These are phyloP conservation scores for Patella caerulea DNA, from an alignment of 2,888 invertebrate genomes.

Conservation along the genomic window DNA sequence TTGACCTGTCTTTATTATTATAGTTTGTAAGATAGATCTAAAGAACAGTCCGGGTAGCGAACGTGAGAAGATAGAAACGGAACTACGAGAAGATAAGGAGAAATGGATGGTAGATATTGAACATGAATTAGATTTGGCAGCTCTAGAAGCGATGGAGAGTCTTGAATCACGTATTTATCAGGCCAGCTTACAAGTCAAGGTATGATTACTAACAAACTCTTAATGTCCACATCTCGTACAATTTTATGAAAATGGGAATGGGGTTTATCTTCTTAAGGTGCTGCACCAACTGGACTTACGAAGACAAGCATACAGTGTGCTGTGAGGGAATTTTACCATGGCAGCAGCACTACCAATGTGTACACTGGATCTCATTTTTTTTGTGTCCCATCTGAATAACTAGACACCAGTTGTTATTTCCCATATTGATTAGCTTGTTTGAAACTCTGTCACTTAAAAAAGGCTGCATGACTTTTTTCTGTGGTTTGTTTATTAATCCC, in stretches of 20 bases:
- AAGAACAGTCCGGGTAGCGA: conserved; percentile 30
- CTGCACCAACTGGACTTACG: no score
- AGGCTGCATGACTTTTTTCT: no score
- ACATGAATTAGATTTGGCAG: conserved; percentile 84
- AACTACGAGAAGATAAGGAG: conserved; percentile 58
- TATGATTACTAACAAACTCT: conserved; percentile 28
- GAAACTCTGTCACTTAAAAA: background rate
- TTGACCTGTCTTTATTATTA: background rate
- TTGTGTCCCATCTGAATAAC: no score
- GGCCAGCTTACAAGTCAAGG: conserved; percentile 70
- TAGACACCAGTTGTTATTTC: background rate
- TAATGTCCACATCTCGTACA: no score
- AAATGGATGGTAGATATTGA: conserved; percentile 80
- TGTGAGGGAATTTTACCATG: no score
- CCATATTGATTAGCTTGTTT: background rate
- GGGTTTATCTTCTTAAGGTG: no score
- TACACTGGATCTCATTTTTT: no score
- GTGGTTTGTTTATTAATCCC: no score
- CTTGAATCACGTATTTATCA: conserved; percentile 68
- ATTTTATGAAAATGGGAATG: no score
- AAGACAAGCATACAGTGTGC: no score
- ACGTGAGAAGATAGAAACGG: conserved; percentile 42
- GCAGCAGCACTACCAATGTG: no score
- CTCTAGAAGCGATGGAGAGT: conserved; percentile 76
- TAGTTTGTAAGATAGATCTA: conserved; percentile 14